Conservation (phyloP, 2,113 vertebrate genomes). For the Bungarus multicinctus region DNA sequence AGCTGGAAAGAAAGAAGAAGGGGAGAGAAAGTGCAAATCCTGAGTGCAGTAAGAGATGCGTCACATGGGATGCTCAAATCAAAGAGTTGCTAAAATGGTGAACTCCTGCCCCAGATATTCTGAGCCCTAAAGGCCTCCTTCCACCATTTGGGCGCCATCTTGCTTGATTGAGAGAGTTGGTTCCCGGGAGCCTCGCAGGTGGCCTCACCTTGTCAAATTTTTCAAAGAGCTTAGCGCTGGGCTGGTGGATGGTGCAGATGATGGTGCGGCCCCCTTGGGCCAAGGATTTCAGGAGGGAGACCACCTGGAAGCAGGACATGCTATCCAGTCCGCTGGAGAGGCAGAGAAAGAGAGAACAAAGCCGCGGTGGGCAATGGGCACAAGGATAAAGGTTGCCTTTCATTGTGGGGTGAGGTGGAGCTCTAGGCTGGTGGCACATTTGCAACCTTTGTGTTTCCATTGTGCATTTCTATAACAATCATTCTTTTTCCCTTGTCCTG, state of each 20-base stretch:
- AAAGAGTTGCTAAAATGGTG: background rate
- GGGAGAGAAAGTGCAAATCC: background rate
- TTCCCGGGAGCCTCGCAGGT: accelerated
- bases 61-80: background rate
- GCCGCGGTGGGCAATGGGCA: no score
- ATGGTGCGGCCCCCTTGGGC: constrained; percentile 94
- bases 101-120: background rate
- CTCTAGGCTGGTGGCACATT: no score
- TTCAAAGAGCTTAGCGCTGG: constrained; percentile 98
- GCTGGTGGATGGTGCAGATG: constrained; percentile 99
- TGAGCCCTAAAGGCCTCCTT: background rate
- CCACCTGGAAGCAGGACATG: constrained; percentile 95
- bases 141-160: no score
- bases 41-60: background rate
- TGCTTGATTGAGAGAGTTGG: background rate
- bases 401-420: no score
- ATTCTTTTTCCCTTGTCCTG: background rate
- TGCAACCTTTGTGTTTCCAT: background rate
- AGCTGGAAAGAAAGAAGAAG: constrained; percentile 70
- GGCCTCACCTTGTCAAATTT: constrained; percentile 96
- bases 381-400: no score
- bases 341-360: background rate
- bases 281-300: constrained; percentile 93
- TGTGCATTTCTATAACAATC: background rate
- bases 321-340: constrained; percentile 90